A percentile compares a stretch with the other conserved stretches of the same genome.
Conservation (phyloP, 1,140 invertebrate species). For the Magallana angulata region DNA sequence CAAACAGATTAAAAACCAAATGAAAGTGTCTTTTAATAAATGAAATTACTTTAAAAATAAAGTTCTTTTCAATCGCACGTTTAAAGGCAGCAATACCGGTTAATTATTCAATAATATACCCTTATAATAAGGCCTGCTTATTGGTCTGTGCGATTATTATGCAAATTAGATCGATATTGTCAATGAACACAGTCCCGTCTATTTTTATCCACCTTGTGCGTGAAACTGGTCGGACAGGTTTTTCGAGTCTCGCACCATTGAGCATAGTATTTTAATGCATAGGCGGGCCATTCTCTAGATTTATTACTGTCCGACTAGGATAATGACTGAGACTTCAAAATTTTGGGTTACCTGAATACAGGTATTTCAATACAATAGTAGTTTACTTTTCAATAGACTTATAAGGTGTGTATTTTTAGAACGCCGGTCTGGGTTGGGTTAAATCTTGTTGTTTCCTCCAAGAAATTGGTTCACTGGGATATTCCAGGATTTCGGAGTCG, state of each 20-base stretch:
- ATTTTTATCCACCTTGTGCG: conserved; percentile 6
- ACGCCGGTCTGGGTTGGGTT: conserved; percentile 38
- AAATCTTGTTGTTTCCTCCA: conserved; percentile 1
- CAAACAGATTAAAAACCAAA: too few species aligned
- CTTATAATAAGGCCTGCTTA: too few species aligned
- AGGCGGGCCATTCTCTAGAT: neutral
- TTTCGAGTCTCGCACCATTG: conserved; percentile 14
- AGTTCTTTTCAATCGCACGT: too few species aligned
- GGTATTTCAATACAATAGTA: conserved; percentile 28
- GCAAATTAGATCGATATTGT: conserved; percentile 24
- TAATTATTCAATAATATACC: too few species aligned
- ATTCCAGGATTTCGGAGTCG: conserved; percentile 24
- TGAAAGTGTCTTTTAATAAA: too few species aligned
- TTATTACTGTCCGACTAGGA: neutral
- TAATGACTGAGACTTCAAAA: conserved; percentile 2
- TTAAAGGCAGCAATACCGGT: too few species aligned
- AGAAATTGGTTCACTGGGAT: conserved; percentile 19
- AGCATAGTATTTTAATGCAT: neutral
- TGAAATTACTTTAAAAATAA: too few species aligned
- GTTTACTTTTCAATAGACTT: conserved; percentile 20
- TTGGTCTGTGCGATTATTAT: neutral
- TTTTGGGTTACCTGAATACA: neutral
- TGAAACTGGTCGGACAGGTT: conserved; percentile 35
- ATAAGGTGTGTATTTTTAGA: conserved; percentile 41
- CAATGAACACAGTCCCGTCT: conserved; percentile 14